Percentiles rank a stretch among this genome's conserved stretches.
These are phyloP conservation scores for Dermatophagoides farinae DNA, from an alignment of 1,140 invertebrate genomes.

Conservation along the genomic window DNA sequence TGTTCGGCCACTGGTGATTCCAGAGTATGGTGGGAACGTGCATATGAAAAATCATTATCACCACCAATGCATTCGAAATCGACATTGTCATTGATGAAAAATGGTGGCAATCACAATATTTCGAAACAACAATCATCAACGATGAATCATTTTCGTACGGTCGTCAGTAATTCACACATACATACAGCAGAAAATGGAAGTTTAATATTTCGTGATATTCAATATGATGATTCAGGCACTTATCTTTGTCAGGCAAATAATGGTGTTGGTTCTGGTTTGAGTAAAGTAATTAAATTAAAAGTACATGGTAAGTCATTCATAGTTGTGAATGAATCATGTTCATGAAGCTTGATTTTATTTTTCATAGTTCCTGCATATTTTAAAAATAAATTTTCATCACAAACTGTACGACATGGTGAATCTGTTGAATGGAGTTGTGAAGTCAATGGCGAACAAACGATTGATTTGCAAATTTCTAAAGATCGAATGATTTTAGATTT, in stretches of 20 bases:
- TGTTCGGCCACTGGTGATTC: conserved; percentile 33
- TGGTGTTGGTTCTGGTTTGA: conserved; percentile 28
- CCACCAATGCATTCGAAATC: not conserved
- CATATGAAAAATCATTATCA: not conserved
- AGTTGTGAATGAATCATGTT: not conserved
- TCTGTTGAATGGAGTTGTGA: conserved; percentile 27
- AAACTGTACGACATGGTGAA: conserved; percentile 25
- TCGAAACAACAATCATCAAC: not conserved
- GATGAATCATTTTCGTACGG: conserved; percentile 7
- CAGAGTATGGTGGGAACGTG: conserved; percentile 30
- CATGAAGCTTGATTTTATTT: not conserved
- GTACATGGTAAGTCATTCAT: conserved; percentile 27
- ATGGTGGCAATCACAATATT: not conserved
- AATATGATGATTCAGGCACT: conserved; percentile 26
- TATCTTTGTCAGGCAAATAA: conserved; percentile 32
- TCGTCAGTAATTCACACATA: conserved; percentile 22
- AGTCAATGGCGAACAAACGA: conserved; percentile 63
- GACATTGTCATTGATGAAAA: not conserved
- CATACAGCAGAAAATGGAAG: conserved; percentile 28
- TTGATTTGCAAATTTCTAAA: conserved; percentile 55
- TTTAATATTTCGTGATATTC: conserved; percentile 25
- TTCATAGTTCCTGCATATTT: conserved; percentile 71
- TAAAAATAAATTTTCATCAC: conserved; percentile 84
- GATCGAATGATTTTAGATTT: conserved; percentile 17
- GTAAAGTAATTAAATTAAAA: conserved; percentile 29